Evolutionary conservation across 2,797 vertebrate species (phyloP).

Genomic region (Anisognathus igniventris): DNA sequence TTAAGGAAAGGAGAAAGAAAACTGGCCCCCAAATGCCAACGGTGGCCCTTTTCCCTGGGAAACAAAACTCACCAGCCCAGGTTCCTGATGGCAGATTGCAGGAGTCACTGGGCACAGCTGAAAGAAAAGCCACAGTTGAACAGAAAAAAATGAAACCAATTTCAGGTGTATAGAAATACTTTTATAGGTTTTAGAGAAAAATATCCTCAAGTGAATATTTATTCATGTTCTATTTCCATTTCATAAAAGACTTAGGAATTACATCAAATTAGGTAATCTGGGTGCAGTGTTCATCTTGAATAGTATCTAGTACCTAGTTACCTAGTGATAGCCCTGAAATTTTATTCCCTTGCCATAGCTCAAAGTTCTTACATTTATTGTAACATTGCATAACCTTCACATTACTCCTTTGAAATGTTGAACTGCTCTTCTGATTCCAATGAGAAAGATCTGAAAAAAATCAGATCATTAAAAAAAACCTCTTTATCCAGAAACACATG

Average conservation of each 20-base stretch:
- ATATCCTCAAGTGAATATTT: neutral
- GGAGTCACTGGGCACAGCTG: no score
- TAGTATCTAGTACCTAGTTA: neutral
- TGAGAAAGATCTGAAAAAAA: neutral
- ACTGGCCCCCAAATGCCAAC: neutral
- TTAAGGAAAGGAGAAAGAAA: neutral
- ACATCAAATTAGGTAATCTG: neutral
- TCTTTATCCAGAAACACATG: neutral
- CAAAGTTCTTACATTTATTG: neutral
- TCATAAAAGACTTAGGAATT: neutral
- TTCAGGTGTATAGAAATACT: neutral
- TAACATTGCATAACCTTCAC: neutral
- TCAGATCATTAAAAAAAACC: neutral
- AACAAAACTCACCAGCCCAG: no score
- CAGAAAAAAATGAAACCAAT: neutral
- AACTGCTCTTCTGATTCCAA: neutral
- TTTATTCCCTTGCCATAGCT: neutral
- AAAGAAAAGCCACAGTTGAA: neutral
- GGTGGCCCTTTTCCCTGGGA: no score
- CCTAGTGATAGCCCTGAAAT: neutral
- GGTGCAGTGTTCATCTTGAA: neutral
- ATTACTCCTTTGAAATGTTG: neutral
- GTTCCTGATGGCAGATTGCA: no score
- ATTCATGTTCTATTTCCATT: neutral
- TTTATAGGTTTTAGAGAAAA: neutral